These are phyloP conservation scores for Machaerirhynchus nigripectus DNA, from an alignment of 2,113 vertebrate species.

Conservation along the genomic window DNA sequence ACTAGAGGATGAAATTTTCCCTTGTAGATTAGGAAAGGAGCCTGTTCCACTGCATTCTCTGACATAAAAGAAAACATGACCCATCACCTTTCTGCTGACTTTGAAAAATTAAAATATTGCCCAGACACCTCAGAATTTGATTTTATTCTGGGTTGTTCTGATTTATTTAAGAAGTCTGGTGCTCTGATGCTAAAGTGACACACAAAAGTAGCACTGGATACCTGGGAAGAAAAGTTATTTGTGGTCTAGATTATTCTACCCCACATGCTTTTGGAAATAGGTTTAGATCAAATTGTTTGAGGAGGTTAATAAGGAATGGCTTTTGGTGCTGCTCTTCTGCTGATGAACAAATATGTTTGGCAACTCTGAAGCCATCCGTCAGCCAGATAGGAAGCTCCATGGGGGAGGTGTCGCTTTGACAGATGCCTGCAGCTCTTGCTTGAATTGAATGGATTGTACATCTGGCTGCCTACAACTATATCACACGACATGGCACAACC, in stretches of 20 bases:
- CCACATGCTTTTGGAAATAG: neutral
- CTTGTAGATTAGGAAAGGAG: neutral
- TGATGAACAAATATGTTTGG: neutral
- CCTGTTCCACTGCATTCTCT: neutral
- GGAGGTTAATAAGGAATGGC: neutral
- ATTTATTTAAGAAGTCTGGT: neutral
- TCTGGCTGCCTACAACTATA: constrained; percentile 39
- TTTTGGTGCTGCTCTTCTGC: neutral
- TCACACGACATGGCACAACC: neutral
- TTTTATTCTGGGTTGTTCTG: neutral
- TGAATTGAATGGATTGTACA: constrained; percentile 5
- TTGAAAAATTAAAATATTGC: neutral
- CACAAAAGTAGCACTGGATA: neutral
- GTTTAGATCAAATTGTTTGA: neutral
- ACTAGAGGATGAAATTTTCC: neutral
- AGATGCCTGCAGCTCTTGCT: constrained; percentile 30
- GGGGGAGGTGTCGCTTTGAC: constrained; percentile 29
- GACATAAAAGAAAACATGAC: neutral
- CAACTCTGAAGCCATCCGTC: neutral
- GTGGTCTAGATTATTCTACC: neutral
- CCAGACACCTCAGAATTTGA: neutral
- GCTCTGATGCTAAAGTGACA: neutral
- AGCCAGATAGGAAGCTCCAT: constrained; percentile 27
- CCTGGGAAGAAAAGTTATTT: neutral
- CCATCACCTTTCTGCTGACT: neutral